Base-by-base conservation (phyloP, 2,888 invertebrate genomes). In the Sinotaia quadrata region DNA sequence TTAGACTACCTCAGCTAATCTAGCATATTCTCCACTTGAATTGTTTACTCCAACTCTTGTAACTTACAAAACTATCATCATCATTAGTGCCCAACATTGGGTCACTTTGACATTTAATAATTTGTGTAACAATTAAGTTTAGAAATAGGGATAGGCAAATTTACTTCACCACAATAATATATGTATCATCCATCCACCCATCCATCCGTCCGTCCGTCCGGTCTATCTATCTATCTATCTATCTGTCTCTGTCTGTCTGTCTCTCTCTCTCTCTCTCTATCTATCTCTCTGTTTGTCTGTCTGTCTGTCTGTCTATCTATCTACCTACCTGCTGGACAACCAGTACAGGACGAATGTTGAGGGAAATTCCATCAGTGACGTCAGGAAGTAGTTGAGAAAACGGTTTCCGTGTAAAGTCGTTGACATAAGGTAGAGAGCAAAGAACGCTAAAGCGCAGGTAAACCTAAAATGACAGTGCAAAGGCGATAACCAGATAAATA, bases 391-490 rank as follows among this genome's bases (percentile, higher is more conserved):
- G 72, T 81, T 80, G 12, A 82, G 62, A 63, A 75, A 83, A n/a
- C 81, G 71, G 62, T 83, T 76, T 18, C 84, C 84, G 4, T 77
- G 76, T 5, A 82, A 65, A 15, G 78, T 74, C 1, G 75, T 72
- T 0, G 83, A 79, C 12, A 78, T 78, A 24, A 82, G 67, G 21
- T 81, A 81, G 49, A 84, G 54, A 0, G 80, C 80, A 63, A 82
- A 84, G 66, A 81, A 84, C 2, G 78, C 80, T 29, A 82, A 70
- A 2, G 77, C 76, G 21, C 78, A 75, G 2, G 80, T 80, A 27
- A 82, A 74, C 84, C 84, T 84, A 73, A 0, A 63, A 54, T 18
- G 41, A n/a, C n/a, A n/a, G n/a, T n/a, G n/a, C n/a, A n/a, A n/a
- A n/a, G n/a, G n/a, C n/a, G n/a, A n/a, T n/a, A n/a, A n/a, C n/a